phyloP scores from a whole-genome alignment of 2,797 vertebrate genomes.

The Enteromius paludinosus region DNA sequence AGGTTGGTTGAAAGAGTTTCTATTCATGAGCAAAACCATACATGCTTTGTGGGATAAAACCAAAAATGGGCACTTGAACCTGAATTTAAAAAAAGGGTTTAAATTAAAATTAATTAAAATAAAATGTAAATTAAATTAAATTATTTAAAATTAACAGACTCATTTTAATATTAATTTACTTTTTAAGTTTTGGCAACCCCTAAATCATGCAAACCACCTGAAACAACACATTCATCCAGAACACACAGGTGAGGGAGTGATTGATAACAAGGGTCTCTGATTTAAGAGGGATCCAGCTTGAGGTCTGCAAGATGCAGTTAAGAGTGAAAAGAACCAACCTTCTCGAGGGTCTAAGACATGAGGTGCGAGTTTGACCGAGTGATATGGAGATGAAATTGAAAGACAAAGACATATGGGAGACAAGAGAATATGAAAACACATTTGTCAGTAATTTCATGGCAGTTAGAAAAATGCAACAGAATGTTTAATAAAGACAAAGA shows the following conservation, averaged over 20 bases:
- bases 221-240: conserved; percentile 18
- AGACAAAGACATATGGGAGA: conserved; percentile 56
- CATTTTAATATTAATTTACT: neutral
- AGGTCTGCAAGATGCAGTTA: conserved; percentile 46
- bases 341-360: conserved; percentile 76
- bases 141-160: neutral
- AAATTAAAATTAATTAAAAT: neutral
- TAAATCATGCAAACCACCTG: conserved; percentile 27
- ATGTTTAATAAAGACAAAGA: conserved; percentile 35
- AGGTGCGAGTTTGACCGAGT: conserved; percentile 75
- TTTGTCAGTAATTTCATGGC: conserved; percentile 28
- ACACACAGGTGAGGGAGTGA: conserved; percentile 9
- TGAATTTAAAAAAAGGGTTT: no score
- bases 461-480: conserved; percentile 34
- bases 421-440: conserved; percentile 53
- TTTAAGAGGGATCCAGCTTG: conserved; percentile 33
- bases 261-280: conserved; percentile 18
- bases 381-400: conserved; percentile 64
- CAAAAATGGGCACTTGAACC: neutral
- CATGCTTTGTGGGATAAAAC: conserved; percentile 29
- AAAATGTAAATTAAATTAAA: neutral
- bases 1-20: neutral
- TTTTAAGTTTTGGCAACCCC: neutral
- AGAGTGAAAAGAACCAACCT: conserved; percentile 80
- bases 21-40: neutral